Evolutionary conservation across 2,888 invertebrate species (phyloP).

Genomic region (Drosophila maculinotata): DNA sequence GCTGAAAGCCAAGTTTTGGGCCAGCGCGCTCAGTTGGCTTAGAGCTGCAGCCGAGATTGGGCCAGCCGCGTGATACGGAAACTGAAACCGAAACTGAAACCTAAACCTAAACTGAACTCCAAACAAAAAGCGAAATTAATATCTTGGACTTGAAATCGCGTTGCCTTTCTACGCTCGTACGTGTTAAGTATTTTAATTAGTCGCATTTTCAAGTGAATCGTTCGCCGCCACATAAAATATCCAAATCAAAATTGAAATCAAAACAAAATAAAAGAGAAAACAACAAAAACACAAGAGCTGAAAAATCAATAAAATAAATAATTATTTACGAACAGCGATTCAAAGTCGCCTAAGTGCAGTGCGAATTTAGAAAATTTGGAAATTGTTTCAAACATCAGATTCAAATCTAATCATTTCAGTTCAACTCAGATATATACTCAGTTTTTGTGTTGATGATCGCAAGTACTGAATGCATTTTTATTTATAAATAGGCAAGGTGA

Average conservation of each 20-base stretch:
- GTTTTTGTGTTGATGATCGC: slow-evolving; percentile 13
- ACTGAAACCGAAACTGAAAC: slow-evolving; percentile 29
- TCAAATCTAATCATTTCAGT: slow-evolving; percentile 10
- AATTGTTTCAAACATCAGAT: slow-evolving; percentile 26
- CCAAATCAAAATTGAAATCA: slow-evolving; percentile 11
- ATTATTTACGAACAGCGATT: slow-evolving; percentile 9
- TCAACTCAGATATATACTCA: not conserved
- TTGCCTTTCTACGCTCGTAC: slow-evolving; percentile 53
- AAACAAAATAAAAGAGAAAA: slow-evolving; percentile 41
- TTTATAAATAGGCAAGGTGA: slow-evolving; percentile 62
- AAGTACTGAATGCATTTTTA: slow-evolving; percentile 42
- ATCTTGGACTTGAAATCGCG: slow-evolving; percentile 30
- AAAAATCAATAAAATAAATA: slow-evolving; percentile 32
- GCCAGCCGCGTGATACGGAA: slow-evolving; percentile 68
- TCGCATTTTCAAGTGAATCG: slow-evolving; percentile 26
- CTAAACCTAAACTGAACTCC: slow-evolving; percentile 19
- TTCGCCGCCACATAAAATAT: slow-evolving; percentile 23
- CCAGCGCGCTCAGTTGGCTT: slow-evolving; percentile 67
- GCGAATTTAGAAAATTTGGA: slow-evolving; percentile 15
- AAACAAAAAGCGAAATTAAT: slow-evolving; percentile 44
- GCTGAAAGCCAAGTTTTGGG: slow-evolving; percentile 41
- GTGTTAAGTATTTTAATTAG: slow-evolving; percentile 60
- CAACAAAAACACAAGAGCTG: slow-evolving; percentile 23
- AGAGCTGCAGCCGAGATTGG: slow-evolving; percentile 75
- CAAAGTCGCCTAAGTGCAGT: slow-evolving; percentile 34